Evolutionary conservation across 2,113 vertebrate species (phyloP), one percentile per base, ranked within the genome.

Genomic region (Speoplatyrhinus poulsoni): DNA sequence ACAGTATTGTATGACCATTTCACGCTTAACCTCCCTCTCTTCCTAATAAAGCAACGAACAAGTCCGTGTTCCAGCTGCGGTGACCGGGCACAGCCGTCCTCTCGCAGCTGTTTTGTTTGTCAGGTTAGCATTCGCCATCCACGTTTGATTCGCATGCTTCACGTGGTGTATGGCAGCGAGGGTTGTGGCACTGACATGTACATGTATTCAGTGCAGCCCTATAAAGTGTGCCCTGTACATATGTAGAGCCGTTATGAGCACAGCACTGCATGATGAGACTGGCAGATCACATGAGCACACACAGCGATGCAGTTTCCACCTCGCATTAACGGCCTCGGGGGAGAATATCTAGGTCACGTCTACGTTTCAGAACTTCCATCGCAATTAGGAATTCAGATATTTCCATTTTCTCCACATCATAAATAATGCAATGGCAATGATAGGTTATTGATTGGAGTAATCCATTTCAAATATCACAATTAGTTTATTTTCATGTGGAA

Each of bases 361-460:
- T 83, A 84, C 85, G 83, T 82, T 82, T 89, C 85, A 86, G 73
- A 84, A 79, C 84, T 86, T 83, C 80, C 78, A 83, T 48, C 58
- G 66, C 76, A 87, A 86, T 87, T 82, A 76, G 77, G 85, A 83
- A 87, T 86, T 82, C 68, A 88, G 77, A 88, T 85, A 73, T 85
- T 82, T 81, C 70, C 26, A 36, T 41, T 60, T 73, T 80, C 87
- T 87, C 86, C 73, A 81, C 75, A 60, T 70, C 82, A 88, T 93
- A 87, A 94, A 94, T 93, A 91, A 93, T 93, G 70, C 77, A 94
- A 75, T 69, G 63, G 47, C 0, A 89, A 74, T 85, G 77, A 93
- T 91, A 88, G 91, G 90, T 89, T 92, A 94, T 91, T 92, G 91
- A 93, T 88, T 83, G 64, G 61, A 68, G 58, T 88, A 85, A 76